Evolutionary conservation across 2,113 vertebrate genomes (phyloP).

Genomic region (Poeciliopsis retropinna): DNA sequence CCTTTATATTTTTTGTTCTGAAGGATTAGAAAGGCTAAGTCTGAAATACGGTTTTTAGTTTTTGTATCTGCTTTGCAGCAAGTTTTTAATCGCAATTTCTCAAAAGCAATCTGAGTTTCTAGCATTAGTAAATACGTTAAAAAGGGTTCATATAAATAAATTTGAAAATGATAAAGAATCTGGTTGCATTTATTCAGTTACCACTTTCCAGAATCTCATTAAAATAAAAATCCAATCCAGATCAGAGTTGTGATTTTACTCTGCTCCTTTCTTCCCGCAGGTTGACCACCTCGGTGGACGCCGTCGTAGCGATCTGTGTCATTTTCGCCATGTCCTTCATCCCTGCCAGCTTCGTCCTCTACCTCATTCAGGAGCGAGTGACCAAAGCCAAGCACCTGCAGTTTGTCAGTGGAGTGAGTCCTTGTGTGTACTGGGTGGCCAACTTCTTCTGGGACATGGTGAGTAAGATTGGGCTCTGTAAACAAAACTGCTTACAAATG

Average conservation of each 20-base stretch:
- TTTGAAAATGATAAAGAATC: neutral
- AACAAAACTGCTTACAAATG: neutral
- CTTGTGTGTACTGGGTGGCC: constrained; percentile 89
- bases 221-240: neutral
- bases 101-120: neutral
- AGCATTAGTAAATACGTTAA: neutral
- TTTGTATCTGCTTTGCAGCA: too few relatives aligned
- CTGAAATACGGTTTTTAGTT: too few relatives aligned
- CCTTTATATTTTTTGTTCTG: neutral
- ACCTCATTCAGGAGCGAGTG: constrained; percentile 94
- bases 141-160: neutral
- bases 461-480: neutral
- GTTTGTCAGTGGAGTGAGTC: constrained; percentile 94
- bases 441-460: constrained; percentile 98
- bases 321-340: constrained; percentile 99
- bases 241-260: neutral
- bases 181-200: neutral
- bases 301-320: constrained; percentile 92
- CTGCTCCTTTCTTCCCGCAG: constrained; percentile 63
- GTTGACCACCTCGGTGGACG: constrained; percentile 92
- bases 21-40: neutral
- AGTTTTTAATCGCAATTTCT: neutral
- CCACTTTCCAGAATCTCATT: too few relatives aligned
- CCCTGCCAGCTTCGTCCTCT: constrained; percentile 96
- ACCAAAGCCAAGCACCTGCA: constrained; percentile 96